A percentile compares a stretch with the other conserved stretches of the same genome.
phyloP scores from a whole-genome alignment of 2,888 invertebrate species.

The Aspidiotus rigidus region DNA sequence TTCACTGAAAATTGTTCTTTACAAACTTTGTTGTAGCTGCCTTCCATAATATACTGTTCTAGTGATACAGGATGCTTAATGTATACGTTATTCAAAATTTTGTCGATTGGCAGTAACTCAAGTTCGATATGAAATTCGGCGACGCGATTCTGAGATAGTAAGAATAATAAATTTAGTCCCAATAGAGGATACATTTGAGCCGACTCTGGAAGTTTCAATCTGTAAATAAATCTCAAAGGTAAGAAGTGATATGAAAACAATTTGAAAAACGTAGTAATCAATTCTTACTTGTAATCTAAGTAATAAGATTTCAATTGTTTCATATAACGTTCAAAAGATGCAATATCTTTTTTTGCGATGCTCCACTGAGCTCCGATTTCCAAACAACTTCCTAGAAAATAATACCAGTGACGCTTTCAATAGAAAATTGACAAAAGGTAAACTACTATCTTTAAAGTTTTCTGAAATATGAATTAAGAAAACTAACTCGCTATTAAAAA shows the following conservation, averaged over 20 bases:
- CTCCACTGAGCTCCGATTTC: conserved; percentile 97
- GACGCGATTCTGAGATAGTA: conserved; percentile 89
- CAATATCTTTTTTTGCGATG: conserved; percentile 83
- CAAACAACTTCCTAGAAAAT: conserved; percentile 61
- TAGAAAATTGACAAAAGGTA: no score
- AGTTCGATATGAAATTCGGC: conserved; percentile 98
- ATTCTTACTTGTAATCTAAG: conserved; percentile 69
- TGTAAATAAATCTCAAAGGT: conserved; percentile 43
- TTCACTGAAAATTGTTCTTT: neutral
- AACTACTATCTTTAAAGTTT: no score
- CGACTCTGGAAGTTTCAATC: conserved; percentile 76
- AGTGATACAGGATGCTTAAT: conserved; percentile 88
- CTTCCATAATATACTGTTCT: conserved; percentile 98
- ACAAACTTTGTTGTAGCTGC: conserved; percentile 87
- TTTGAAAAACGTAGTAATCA: conserved; percentile 40
- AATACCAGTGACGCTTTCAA: conserved; percentile 1
- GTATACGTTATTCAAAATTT: conserved; percentile 85
- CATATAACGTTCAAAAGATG: conserved; percentile 93
- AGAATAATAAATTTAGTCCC: conserved; percentile 84
- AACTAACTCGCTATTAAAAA: conserved; percentile 26
- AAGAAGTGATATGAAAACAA: conserved; percentile 10
- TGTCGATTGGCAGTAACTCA: conserved; percentile 82
- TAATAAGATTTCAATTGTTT: conserved; percentile 96
- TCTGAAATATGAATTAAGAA: neutral
- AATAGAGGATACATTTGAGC: conserved; percentile 88